phyloP scores from a whole-genome alignment of 2,888 invertebrate genomes.

The Amiota minor region DNA sequence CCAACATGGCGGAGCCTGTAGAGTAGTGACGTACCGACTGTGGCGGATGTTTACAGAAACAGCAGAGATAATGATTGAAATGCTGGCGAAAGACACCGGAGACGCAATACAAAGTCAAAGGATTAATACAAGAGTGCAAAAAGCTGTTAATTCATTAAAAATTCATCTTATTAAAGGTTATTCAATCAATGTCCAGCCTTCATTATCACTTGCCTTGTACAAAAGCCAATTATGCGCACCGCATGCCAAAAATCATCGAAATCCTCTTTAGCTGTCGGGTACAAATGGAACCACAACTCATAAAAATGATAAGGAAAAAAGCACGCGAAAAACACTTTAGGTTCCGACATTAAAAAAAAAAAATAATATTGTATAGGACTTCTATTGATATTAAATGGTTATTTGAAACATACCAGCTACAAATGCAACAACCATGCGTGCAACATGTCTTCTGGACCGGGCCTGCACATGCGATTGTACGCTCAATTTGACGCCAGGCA shows the following conservation, averaged over 20 bases:
- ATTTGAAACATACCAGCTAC: conserved; percentile 78
- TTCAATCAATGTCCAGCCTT: neutral
- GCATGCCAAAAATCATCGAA: conserved; percentile 90
- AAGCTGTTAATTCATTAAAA: conserved; percentile 74
- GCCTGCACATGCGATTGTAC: conserved; percentile 82
- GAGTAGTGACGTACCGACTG: conserved; percentile 70
- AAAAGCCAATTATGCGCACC: conserved; percentile 88
- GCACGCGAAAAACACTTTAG: conserved; percentile 85
- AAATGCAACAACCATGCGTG: conserved; percentile 92
- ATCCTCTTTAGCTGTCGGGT: conserved; percentile 77
- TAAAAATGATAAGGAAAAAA: conserved; percentile 89
- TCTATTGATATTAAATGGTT: too few relatives aligned
- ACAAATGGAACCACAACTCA: conserved; percentile 82
- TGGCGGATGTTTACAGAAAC: conserved; percentile 75
- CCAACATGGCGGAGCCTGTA: conserved; percentile 67
- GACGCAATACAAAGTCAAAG: conserved; percentile 92
- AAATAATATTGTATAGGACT: too few relatives aligned
- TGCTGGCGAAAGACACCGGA: conserved; percentile 93
- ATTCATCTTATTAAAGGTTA: neutral
- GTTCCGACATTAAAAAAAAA: too few relatives aligned
- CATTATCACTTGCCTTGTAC: conserved; percentile 79
- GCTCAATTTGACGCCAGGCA: conserved; percentile 84
- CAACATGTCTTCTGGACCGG: conserved; percentile 83
- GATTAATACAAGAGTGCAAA: conserved; percentile 94
- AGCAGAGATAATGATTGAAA: conserved; percentile 92